Percentiles rank a stretch among this genome's conserved stretches.
phyloP scores from a whole-genome alignment of 2,113 vertebrate genomes.

The Malurus elegans region DNA sequence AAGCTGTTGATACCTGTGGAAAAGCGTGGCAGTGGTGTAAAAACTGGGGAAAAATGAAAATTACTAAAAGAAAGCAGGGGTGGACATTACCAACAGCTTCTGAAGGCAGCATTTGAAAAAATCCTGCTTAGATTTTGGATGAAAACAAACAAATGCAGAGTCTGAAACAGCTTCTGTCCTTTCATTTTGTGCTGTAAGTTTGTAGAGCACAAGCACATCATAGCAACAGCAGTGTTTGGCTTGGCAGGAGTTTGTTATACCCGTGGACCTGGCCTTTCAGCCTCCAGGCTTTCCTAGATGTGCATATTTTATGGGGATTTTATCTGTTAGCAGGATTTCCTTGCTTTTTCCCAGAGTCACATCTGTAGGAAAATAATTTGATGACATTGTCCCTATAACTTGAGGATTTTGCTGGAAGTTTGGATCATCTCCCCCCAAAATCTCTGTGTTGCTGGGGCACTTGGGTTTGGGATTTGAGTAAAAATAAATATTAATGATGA shows the following conservation, averaged over 20 bases:
- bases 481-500: neutral
- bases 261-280: neutral
- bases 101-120: neutral
- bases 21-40: neutral
- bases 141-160: neutral
- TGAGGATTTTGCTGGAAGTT: neutral
- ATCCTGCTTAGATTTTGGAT: neutral
- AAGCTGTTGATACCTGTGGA: neutral
- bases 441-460: neutral
- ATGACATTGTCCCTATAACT: fast-evolving
- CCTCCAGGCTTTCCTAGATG: neutral
- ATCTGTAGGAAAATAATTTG: neutral
- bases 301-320: neutral
- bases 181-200: neutral
- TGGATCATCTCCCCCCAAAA: neutral
- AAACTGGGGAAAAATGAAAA: neutral
- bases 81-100: neutral
- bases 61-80: neutral
- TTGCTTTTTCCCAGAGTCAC: neutral
- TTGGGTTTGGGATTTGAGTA: neutral
- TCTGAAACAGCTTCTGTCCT: neutral
- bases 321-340: neutral
- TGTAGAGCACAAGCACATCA: neutral
- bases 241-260: neutral
- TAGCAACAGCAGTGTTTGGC: neutral